A percentile compares a stretch with the other conserved stretches of the same genome.
These are phyloP conservation scores for Epinephelus fuscoguttatus DNA, from an alignment of 2,113 vertebrate genomes.

Conservation along the genomic window DNA sequence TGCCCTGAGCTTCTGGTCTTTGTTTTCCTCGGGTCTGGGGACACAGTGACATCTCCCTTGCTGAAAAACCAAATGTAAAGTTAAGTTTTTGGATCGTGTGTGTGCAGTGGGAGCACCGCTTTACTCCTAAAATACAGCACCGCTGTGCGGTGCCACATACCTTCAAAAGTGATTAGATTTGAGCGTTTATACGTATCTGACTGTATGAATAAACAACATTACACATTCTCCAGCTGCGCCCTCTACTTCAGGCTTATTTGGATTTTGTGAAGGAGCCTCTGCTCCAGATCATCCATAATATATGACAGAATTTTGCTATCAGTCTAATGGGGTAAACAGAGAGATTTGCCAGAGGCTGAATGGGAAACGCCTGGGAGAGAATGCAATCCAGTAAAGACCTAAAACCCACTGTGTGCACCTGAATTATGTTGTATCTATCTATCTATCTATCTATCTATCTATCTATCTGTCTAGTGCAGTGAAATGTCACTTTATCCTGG, in stretches of 20 bases:
- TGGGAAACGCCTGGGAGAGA: slow-evolving; percentile 66
- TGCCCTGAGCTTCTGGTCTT: slow-evolving; percentile 4
- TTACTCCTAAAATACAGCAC: slow-evolving; percentile 14
- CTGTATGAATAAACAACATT: slow-evolving; percentile 67
- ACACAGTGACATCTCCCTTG: neutral
- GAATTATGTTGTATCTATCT: slow-evolving; percentile 12
- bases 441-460: neutral
- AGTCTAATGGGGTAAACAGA: slow-evolving; percentile 76
- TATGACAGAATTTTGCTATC: slow-evolving; percentile 73
- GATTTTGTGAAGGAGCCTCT: slow-evolving; percentile 68
- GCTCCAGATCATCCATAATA: slow-evolving; percentile 77
- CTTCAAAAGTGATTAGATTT: slow-evolving; percentile 56
- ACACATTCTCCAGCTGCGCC: slow-evolving; percentile 66
- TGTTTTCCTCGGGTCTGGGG: neutral
- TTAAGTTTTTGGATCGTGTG: neutral
- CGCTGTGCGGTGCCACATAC: slow-evolving; percentile 29
- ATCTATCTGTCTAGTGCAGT: slow-evolving; percentile 5
- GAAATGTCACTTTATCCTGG: neutral
- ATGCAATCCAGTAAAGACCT: slow-evolving; percentile 55
- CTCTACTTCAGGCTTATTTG: slow-evolving; percentile 64
- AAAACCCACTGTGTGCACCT: slow-evolving; percentile 30
- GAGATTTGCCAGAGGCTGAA: slow-evolving; percentile 70
- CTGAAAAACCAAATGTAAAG: slow-evolving; percentile 34
- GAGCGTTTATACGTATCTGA: slow-evolving; percentile 56
- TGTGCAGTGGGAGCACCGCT: neutral